These are phyloP conservation scores for Philotrypesis tridentata DNA, from an alignment of 1,140 invertebrate species.

Conservation along the genomic window DNA sequence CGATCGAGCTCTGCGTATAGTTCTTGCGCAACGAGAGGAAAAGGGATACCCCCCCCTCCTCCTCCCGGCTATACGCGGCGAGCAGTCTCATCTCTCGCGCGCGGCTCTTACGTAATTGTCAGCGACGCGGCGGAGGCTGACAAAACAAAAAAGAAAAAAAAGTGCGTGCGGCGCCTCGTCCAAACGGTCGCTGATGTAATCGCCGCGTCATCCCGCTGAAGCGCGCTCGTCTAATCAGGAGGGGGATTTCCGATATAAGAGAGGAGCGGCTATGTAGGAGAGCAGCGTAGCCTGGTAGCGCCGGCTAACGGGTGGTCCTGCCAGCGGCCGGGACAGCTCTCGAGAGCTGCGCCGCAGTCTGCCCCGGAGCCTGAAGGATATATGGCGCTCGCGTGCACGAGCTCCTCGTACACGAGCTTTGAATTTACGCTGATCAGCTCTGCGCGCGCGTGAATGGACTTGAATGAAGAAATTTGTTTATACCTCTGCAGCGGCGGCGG, in stretches of 20 bases:
- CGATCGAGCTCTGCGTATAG: background rate
- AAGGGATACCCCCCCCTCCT: background rate
- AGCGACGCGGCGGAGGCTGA: background rate
- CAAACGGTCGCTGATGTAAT: constrained; percentile 27
- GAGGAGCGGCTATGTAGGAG: background rate
- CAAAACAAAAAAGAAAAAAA: background rate
- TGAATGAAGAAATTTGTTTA: no score
- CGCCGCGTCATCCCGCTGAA: background rate
- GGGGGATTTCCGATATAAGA: no score
- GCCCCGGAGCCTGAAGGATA: background rate
- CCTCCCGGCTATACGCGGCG: background rate
- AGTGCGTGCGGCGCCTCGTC: constrained; percentile 6
- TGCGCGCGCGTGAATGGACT: background rate
- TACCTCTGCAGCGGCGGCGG: no score
- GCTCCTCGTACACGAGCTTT: background rate
- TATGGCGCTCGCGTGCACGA: no score
- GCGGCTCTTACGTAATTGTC: constrained; percentile 6
- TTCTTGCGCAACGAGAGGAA: constrained; percentile 11
- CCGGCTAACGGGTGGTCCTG: background rate
- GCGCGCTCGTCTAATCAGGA: background rate
- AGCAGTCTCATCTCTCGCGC: constrained; percentile 3
- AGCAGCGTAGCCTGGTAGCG: background rate
- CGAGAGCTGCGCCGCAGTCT: no score
- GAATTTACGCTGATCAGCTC: background rate
- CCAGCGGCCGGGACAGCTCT: no score